phyloP scores from a whole-genome alignment of 2,113 vertebrate genomes.

The Gymnorhina tibicen region DNA sequence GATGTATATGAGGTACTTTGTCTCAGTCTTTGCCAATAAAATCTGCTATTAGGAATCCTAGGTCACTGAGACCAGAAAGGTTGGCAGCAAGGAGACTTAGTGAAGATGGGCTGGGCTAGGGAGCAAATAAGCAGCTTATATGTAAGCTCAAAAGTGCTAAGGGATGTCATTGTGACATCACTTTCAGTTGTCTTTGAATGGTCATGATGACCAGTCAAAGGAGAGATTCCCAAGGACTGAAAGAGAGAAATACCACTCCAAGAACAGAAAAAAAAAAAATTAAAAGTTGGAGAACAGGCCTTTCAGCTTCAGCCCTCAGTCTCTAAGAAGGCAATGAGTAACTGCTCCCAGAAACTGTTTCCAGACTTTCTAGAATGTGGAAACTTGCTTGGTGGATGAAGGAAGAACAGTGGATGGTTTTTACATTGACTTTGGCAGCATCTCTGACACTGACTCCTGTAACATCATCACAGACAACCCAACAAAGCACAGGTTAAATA shows the following conservation, averaged over 20 bases:
- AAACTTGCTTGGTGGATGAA: not conserved
- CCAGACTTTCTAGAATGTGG: not conserved
- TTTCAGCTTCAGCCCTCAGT: not conserved
- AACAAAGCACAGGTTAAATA: not conserved
- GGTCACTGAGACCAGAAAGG: not conserved
- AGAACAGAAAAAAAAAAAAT: not conserved
- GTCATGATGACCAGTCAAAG: not conserved
- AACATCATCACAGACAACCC: not conserved
- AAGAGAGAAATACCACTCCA: not conserved
- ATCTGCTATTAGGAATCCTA: not conserved
- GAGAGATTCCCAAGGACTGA: not conserved
- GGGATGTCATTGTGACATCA: not conserved
- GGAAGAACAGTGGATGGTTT: not conserved
- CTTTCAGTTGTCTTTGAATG: not conserved
- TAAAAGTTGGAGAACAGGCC: not conserved
- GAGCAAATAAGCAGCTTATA: not conserved
- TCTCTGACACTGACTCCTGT: not conserved
- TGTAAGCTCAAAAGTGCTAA: not conserved
- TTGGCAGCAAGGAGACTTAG: not conserved
- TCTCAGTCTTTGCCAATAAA: not conserved
- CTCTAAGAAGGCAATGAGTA: not conserved
- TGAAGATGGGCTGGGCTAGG: not conserved
- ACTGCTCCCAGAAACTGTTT: not conserved
- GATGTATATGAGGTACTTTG: no score
- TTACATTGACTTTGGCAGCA: not conserved